Conservation (phyloP, 2,888 invertebrate genomes). For the Drosophila kanekoi region DNA sequence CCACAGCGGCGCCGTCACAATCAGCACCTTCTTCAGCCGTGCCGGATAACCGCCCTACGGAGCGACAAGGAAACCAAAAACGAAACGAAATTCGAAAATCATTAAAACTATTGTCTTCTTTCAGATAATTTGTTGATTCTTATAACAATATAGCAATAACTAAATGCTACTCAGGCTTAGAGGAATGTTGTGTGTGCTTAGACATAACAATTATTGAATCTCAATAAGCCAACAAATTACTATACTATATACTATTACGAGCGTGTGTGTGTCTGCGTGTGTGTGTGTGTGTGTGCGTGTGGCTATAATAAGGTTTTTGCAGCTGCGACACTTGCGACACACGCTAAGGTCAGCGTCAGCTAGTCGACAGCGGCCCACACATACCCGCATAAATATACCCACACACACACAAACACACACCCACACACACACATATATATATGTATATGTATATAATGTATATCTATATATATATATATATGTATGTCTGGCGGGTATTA, state of each 20-base stretch:
- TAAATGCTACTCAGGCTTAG: too few relatives aligned
- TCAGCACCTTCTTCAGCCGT: constrained; percentile 97
- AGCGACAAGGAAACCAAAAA: constrained; percentile 53
- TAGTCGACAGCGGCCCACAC: constrained; percentile 6
- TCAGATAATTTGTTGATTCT: too few relatives aligned
- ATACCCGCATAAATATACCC: constrained; percentile 1
- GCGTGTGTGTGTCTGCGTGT: constrained; percentile 6
- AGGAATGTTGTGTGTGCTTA: too few relatives aligned
- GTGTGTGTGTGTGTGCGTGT: constrained; percentile 1
- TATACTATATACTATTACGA: too few relatives aligned
- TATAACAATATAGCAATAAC: too few relatives aligned
- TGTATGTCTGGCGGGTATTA: too few relatives aligned
- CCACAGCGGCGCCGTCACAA: constrained; percentile 99
- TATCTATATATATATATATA: too few relatives aligned
- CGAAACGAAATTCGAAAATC: neutral
- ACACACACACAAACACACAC: neutral
- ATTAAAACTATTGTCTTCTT: neutral
- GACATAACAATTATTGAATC: constrained; percentile 16
- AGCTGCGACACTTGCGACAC: constrained; percentile 14
- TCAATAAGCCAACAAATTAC: neutral
- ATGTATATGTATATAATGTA: neutral
- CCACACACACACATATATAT: neutral
- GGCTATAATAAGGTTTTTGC: constrained; percentile 8
- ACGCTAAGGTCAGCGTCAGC: constrained; percentile 31
- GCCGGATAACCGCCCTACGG: constrained; percentile 96